Evolutionary conservation across 2,113 vertebrate genomes (phyloP).

Genomic region (Microcebus murinus): DNA sequence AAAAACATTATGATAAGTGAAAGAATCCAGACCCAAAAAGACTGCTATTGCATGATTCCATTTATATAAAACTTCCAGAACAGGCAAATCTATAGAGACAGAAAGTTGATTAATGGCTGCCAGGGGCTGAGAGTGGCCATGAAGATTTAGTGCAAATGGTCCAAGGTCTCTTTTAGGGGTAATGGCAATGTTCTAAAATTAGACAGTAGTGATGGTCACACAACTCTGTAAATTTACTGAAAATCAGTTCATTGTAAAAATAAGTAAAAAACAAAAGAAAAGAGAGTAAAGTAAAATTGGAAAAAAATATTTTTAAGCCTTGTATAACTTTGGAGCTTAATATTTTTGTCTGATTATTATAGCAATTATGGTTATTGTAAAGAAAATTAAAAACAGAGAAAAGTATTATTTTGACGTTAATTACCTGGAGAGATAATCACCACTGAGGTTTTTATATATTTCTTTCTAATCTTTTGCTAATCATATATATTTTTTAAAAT

Average conservation of each 20-base stretch:
- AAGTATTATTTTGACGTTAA: slow-evolving; percentile 53
- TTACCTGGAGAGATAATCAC: slow-evolving; percentile 43
- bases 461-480: slow-evolving; percentile 49
- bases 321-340: neutral
- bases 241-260: neutral
- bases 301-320: slow-evolving; percentile 34
- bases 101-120: neutral
- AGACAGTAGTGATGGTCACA: neutral
- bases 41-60: neutral
- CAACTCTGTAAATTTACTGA: neutral
- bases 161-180: neutral
- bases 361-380: slow-evolving; percentile 34
- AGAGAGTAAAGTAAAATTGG: neutral
- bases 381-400: slow-evolving; percentile 46
- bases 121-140: neutral
- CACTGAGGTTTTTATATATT: slow-evolving; percentile 5
- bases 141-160: neutral
- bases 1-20: neutral
- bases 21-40: neutral
- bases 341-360: slow-evolving; percentile 40
- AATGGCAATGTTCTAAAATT: neutral
- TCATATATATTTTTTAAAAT: slow-evolving; percentile 47
- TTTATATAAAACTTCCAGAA: neutral
- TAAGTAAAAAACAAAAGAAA: neutral
- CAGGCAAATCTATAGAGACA: neutral